Conservation (phyloP, 2,888 invertebrate species). For the Trachelus stipa region DNA sequence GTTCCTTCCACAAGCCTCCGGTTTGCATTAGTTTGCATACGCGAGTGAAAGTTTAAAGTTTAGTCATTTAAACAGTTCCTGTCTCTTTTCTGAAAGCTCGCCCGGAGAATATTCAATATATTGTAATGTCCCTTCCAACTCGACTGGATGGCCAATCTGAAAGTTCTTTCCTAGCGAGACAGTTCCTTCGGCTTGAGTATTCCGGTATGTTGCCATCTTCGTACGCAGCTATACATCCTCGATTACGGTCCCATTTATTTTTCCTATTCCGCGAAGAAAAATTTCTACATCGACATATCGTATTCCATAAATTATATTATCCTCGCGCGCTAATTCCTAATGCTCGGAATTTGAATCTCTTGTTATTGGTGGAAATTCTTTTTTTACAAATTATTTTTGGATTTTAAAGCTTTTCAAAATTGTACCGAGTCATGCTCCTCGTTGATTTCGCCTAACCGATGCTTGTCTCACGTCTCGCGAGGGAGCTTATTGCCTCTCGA, state of each 20-base stretch:
- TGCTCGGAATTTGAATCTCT: not conserved
- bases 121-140: constrained; percentile 2
- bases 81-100: constrained; percentile 43
- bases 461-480: not conserved
- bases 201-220: not conserved
- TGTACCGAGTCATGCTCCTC: not conserved
- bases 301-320: constrained; percentile 41
- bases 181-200: not conserved
- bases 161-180: not conserved
- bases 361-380: not conserved
- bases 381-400: not conserved
- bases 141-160: constrained; percentile 15
- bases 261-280: not conserved
- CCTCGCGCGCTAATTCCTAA: constrained; percentile 26
- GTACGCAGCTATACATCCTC: not conserved
- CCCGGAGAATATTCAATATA: constrained; percentile 19
- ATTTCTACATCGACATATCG: constrained; percentile 42
- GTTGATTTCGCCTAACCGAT: not conserved
- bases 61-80: constrained; percentile 56
- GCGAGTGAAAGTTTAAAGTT: constrained; percentile 60
- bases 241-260: not conserved
- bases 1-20: constrained; percentile 56
- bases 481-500: constrained; percentile 28
- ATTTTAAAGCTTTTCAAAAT: not conserved
- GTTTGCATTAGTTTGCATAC: constrained; percentile 61